Percentiles rank a stretch among this genome's conserved stretches.
These are phyloP conservation scores for Picathartes gymnocephalus DNA, from an alignment of 2,113 vertebrate species.

Conservation along the genomic window DNA sequence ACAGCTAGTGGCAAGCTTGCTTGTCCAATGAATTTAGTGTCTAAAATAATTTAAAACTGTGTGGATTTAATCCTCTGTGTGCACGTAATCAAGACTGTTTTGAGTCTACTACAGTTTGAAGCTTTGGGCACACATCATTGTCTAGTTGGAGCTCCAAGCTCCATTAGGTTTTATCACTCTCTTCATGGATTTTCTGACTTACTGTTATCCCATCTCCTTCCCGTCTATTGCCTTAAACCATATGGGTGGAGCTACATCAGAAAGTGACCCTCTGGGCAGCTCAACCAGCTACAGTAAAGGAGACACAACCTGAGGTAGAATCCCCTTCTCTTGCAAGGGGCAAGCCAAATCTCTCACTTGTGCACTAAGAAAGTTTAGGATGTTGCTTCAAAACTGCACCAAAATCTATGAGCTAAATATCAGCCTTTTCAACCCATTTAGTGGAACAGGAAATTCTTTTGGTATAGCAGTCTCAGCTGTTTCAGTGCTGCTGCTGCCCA, in stretches of 20 bases:
- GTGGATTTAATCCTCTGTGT: background rate
- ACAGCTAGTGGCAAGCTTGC: background rate
- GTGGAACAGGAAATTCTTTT: background rate
- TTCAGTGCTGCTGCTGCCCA: rapidly evolving
- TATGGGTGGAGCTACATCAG: background rate
- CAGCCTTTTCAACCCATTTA: background rate
- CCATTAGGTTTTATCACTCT: background rate
- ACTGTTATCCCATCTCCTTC: background rate
- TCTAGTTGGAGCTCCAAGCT: background rate
- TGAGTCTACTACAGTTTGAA: background rate
- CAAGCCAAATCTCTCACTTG: background rate
- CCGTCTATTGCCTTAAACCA: background rate
- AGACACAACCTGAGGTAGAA: background rate
- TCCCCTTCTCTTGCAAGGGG: background rate
- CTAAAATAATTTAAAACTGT: background rate
- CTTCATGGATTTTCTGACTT: background rate
- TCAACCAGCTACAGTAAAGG: background rate
- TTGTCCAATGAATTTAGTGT: background rate
- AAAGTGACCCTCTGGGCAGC: background rate
- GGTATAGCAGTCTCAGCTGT: background rate
- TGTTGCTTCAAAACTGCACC: background rate
- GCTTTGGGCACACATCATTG: background rate
- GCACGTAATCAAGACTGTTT: background rate
- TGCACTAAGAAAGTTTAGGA: background rate
- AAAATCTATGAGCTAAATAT: background rate